These are phyloP conservation scores for Antennarius striatus DNA, from an alignment of 2,113 vertebrate genomes.

Conservation along the genomic window DNA sequence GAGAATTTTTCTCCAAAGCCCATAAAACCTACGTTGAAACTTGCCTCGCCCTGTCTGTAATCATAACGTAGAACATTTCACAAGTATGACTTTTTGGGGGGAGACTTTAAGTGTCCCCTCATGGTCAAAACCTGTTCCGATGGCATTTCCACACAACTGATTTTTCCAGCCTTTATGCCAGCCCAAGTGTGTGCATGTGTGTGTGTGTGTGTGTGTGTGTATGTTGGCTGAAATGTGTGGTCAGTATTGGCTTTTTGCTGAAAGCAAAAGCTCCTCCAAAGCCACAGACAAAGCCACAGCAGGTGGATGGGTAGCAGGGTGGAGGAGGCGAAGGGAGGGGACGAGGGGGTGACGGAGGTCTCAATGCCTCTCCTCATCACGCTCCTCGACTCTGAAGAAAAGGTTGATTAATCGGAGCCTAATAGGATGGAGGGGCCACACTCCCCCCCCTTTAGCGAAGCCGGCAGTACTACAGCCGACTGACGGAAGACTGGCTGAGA, in stretches of 20 bases:
- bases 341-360: constrained; percentile 36
- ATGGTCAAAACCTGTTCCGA: constrained; percentile 45
- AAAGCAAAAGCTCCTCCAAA: constrained; percentile 70
- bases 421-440: constrained; percentile 67
- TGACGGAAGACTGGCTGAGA: background rate
- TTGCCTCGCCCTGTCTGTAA: constrained; percentile 55
- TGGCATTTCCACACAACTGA: constrained; percentile 50
- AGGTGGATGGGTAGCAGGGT: constrained; percentile 68
- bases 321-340: constrained; percentile 23
- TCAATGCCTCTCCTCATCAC: constrained; percentile 65
- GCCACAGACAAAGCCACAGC: constrained; percentile 76
- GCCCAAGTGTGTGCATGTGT: constrained; percentile 44
- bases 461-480: constrained; percentile 25
- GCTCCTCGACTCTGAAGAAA: constrained; percentile 66
- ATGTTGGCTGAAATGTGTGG: constrained; percentile 56
- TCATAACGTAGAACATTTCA: constrained; percentile 54
- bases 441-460: constrained; percentile 39
- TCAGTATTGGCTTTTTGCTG: constrained; percentile 60
- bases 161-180: constrained; percentile 58
- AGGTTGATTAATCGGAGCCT: constrained; percentile 69
- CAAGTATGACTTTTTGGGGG: constrained; percentile 31
- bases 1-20: constrained; percentile 47
- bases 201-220: background rate
- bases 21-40: constrained; percentile 54
- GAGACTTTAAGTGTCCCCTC: constrained; percentile 40